phyloP scores from a whole-genome alignment of 2,888 invertebrate genomes.

The Epinotia nisella region DNA sequence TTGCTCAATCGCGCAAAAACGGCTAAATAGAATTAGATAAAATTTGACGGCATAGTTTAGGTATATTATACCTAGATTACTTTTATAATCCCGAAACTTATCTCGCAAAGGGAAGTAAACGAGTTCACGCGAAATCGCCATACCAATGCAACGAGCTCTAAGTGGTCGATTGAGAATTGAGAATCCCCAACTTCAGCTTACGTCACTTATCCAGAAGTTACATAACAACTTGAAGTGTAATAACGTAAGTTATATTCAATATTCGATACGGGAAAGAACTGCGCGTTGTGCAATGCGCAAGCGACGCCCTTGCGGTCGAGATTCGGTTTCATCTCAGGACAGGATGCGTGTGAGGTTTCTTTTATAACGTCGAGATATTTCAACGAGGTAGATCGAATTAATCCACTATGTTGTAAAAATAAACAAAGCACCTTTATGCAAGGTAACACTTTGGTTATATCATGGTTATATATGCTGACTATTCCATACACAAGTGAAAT shows the following conservation, averaged over 20 bases:
- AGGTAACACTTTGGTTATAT: not conserved
- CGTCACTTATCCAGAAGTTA: constrained; percentile 10
- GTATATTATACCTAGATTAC: too few relatives aligned
- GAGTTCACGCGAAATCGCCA: too few relatives aligned
- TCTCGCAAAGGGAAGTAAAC: too few relatives aligned
- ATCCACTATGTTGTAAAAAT: not conserved
- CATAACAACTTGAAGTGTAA: not conserved
- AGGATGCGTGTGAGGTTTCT: constrained; percentile 30
- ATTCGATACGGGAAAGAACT: constrained; percentile 13
- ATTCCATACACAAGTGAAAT: too few relatives aligned
- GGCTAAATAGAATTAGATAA: too few relatives aligned
- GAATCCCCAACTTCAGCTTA: not conserved
- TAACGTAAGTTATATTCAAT: not conserved
- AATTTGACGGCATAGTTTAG: too few relatives aligned
- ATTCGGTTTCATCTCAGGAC: constrained; percentile 32
- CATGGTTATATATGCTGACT: too few relatives aligned
- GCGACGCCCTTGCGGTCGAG: constrained; percentile 33
- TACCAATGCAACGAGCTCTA: too few relatives aligned
- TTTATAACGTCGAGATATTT: constrained; percentile 7
- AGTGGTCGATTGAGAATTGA: too few relatives aligned
- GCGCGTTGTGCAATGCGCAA: constrained; percentile 20
- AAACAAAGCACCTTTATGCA: not conserved
- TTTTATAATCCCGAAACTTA: too few relatives aligned
- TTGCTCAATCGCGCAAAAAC: too few relatives aligned
- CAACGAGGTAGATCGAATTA: not conserved